These are phyloP conservation scores for Choristoneura fumiferana DNA, from an alignment of 1,140 invertebrate species.

Conservation along the genomic window DNA sequence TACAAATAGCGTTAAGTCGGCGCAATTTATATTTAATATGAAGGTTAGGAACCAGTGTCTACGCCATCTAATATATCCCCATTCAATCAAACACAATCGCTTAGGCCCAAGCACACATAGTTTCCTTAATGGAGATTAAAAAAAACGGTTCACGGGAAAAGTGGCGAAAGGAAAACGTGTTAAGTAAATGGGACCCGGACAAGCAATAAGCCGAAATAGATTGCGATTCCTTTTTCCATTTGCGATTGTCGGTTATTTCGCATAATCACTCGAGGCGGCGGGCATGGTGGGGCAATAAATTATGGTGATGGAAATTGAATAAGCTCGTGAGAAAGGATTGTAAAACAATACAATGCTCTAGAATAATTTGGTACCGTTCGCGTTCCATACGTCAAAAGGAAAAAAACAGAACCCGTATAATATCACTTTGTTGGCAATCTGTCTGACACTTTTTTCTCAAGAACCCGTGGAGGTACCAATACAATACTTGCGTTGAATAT, in stretches of 20 bases:
- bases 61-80: background rate
- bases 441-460: too few species aligned
- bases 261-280: slow-evolving; percentile 31
- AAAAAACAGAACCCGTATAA: too few species aligned
- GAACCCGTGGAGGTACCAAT: too few species aligned
- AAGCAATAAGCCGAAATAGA: slow-evolving; percentile 39
- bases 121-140: slow-evolving; percentile 29
- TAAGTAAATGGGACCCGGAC: slow-evolving; percentile 32
- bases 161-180: slow-evolving; percentile 23
- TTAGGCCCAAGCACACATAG: slow-evolving; percentile 19
- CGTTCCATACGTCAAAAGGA: too few species aligned
- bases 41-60: too few species aligned
- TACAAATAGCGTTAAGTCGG: too few species aligned
- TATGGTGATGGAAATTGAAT: background rate
- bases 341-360: too few species aligned
- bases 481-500: too few species aligned
- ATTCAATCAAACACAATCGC: slow-evolving; percentile 5
- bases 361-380: too few species aligned
- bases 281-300: slow-evolving; percentile 20
- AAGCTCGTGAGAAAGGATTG: too few species aligned
- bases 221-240: slow-evolving; percentile 40
- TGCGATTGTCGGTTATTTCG: slow-evolving; percentile 39
- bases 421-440: too few species aligned
- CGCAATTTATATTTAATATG: too few species aligned
- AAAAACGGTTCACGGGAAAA: slow-evolving; percentile 23